phyloP scores from a whole-genome alignment of 2,888 invertebrate species.

The Mythimna vitellina region DNA sequence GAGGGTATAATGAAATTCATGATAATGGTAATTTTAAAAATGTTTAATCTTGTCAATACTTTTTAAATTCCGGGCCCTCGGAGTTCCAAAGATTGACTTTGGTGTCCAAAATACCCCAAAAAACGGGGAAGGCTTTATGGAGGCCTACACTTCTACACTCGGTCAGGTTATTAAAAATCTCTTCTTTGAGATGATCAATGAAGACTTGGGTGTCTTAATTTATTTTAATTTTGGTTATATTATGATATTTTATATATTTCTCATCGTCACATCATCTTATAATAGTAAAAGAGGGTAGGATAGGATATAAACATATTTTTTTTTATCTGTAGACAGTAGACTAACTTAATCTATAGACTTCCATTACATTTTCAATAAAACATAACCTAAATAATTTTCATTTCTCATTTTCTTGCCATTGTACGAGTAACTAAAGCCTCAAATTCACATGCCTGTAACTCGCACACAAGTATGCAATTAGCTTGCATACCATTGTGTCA shows the following conservation, averaged over 20 bases:
- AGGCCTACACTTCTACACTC: neutral
- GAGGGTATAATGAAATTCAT: constrained; percentile 1
- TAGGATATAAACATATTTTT: neutral
- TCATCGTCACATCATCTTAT: constrained; percentile 14
- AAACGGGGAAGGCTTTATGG: neutral
- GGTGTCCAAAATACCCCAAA: neutral
- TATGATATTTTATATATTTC: neutral
- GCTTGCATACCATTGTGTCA: neutral
- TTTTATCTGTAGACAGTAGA: neutral
- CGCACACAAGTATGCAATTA: neutral
- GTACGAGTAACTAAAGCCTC: constrained; percentile 9
- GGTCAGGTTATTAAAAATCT: constrained; percentile 1
- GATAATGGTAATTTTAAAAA: constrained; percentile 2
- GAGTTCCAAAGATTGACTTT: neutral
- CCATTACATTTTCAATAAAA: constrained; percentile 12
- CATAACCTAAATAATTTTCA: constrained; percentile 30
- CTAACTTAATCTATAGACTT: constrained; percentile 10
- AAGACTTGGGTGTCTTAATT: neutral
- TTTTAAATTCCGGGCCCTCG: neutral
- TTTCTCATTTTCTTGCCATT: constrained; percentile 26
- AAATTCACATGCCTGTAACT: neutral
- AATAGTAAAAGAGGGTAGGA: neutral
- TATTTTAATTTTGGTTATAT: neutral
- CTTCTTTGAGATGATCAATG: neutral
- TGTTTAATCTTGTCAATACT: too few species aligned